Conservation (phyloP, 2,113 vertebrate genomes). For the Crotalus viridis region DNA sequence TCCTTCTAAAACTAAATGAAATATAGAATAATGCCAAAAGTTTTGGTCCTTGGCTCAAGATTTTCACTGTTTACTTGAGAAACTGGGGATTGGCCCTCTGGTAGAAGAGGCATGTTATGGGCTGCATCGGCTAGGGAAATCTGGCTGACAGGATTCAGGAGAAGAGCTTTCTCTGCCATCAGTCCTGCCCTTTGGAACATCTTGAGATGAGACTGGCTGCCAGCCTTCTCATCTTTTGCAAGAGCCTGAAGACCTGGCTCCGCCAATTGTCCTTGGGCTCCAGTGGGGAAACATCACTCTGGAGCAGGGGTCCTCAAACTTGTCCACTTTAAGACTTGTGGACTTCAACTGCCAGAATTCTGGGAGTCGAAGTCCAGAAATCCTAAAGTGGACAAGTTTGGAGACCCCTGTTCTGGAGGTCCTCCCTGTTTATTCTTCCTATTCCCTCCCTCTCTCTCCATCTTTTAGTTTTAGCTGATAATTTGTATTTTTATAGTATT, state of each 20-base stretch:
- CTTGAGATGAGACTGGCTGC: neutral
- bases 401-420: neutral
- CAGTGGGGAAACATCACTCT: neutral
- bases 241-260: neutral
- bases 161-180: neutral
- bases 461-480: neutral
- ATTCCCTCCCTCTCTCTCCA: neutral
- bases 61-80: neutral
- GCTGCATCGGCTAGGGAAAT: accelerated
- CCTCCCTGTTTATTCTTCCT: neutral
- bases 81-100: neutral
- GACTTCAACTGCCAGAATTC: too few species aligned
- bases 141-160: neutral
- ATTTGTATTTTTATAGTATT: neutral
- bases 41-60: neutral
- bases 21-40: neutral
- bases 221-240: neutral
- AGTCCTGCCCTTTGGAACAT: neutral
- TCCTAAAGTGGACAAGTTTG: too few species aligned
- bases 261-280: too few species aligned
- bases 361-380: too few species aligned
- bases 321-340: too few species aligned
- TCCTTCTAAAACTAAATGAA: neutral
- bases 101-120: neutral
- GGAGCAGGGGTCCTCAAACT: too few species aligned